Evolutionary conservation across 2,797 vertebrate genomes (phyloP), one percentile per base, ranked within the genome.

Genomic region (Sebastes ruberrimus): DNA sequence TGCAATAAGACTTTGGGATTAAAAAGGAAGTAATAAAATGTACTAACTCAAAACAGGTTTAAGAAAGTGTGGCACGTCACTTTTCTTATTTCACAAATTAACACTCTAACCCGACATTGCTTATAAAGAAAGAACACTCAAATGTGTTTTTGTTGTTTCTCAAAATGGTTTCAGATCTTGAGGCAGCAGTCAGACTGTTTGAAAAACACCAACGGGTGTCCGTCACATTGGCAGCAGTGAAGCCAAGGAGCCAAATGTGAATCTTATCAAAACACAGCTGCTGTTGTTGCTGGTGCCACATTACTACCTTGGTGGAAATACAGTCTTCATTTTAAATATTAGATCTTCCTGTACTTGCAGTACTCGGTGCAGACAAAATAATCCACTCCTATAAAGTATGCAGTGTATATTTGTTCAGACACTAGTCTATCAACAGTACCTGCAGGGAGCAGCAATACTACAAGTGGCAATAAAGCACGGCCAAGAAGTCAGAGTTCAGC

Each of bases 191-290:
- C 38, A 6, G 52, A 71, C 27, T 33, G 27, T 53, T 76, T 77
- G 16, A 81, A 71, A 85, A 69, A 67, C 75, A 78, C 28, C 52
- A 77, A 33, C 7, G 66, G 14, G 69, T 69, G 73, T 74, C 52
- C 79, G 65, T 86, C 74, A 72, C 66, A 74, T 61, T 73, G 56
- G 61, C 64, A 52, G 76, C 55, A 74, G 76, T 64, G 61, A 62
- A 61, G 83, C 83, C 69, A 23, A 69, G 73, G 65, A 82, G 52
- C 76, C 63, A 62, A 83, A 74, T 78, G 78, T 18, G 79, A 80
- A 75, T 87, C 87, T 83, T 84, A 86, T 84, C 72, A 87, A 87
- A 89, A 86, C 84, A 88, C 82, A 84, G 91, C 87, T 92, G 89
- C 71, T 70, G 56, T 23, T 71, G 9, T 38, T 46, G 46, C 0